These are phyloP conservation scores for Phenganax subtilis DNA, from an alignment of 92 coral and sea anemone genomes.

Conservation along the genomic window DNA sequence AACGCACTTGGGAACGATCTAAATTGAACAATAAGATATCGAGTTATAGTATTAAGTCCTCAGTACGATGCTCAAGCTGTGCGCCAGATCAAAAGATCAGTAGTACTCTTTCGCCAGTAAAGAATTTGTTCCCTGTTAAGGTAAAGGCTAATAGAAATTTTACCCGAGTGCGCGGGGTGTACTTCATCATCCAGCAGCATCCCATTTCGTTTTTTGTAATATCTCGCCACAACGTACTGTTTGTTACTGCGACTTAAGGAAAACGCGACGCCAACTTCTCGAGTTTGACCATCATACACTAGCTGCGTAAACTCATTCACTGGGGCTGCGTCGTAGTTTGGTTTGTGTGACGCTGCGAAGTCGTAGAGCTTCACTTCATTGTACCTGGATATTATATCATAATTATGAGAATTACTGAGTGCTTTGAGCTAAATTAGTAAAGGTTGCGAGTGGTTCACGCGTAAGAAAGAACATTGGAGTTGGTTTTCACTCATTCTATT, in stretches of 20 bases:
- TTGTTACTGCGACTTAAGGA: constrained; percentile 33
- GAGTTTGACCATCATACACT: constrained; percentile 37
- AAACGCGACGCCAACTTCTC: constrained; percentile 37
- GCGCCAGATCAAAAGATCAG: too few species aligned
- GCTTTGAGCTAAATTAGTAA: too few species aligned
- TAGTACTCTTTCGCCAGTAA: too few species aligned
- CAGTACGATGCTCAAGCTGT: too few species aligned
- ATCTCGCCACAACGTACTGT: constrained; percentile 37
- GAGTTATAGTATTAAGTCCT: too few species aligned
- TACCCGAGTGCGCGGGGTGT: constrained; percentile 37
- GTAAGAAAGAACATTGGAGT: too few species aligned
- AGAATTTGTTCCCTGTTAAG: too few species aligned
- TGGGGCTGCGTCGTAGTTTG: constrained; percentile 27
- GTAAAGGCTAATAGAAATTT: neutral
- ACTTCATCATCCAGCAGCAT: constrained; percentile 25
- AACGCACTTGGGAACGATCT: constrained; percentile 24
- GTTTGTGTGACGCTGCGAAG: constrained; percentile 33
- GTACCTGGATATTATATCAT: constrained; percentile 7
- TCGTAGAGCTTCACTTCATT: constrained; percentile 38
- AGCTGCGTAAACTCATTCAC: constrained; percentile 39
- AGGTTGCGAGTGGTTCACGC: too few species aligned
- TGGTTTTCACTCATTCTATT: too few species aligned
- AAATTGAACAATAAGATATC: neutral
- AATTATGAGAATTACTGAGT: too few species aligned
- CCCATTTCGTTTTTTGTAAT: constrained; percentile 26